Evolutionary conservation across 64 coral and sea anemone species (phyloP), one percentile per base, ranked within the genome.

Genomic region (Montipora capricornis): DNA sequence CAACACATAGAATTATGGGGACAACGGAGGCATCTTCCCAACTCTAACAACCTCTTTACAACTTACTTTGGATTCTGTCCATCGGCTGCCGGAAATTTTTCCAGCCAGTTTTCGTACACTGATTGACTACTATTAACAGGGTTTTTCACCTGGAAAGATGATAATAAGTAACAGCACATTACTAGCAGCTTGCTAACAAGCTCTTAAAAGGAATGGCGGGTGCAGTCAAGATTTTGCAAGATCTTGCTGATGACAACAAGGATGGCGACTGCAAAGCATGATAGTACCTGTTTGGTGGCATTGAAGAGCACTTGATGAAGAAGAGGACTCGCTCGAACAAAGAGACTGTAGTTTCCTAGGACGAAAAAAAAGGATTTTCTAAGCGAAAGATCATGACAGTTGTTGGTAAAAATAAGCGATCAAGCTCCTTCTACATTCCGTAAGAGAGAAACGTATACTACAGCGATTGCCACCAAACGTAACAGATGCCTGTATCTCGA

Each of bases 21-120:
- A 37, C 29, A 37, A 37, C 29, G 29, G 29, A 37, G 29, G 29
- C 29, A 37, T 37, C 13, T 64, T 64, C 61, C 61, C 61, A 14
- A 12, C 61, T 4, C 4, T 4, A 64, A 15, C 61, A 16, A 12
- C 62, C 16, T 4, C 15, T 17, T 37, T 17, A 12, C 11, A 51
- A 87, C 75, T 80, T 74, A 92, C 77, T 70, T 80, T 44, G 88
- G 93, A 52, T 88, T 91, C 26, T 61, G 73, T 9, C 91, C 87
- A 53, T 82, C 70, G 14, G 88, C 44, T 14, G 95, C 83, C 61
- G 96, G 96, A 14, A 93, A 98, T 81, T 89, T 92, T 49, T 98
- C 89, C 12, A 98, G 84, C 96, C 96, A 98, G 68, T 88, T 91
- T 8, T 95, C 89, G 76, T 98, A 98, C 17, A 95, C 96, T 20